Conservation (phyloP, 2,113 vertebrate genomes). For the Sisor rabdophorus region DNA sequence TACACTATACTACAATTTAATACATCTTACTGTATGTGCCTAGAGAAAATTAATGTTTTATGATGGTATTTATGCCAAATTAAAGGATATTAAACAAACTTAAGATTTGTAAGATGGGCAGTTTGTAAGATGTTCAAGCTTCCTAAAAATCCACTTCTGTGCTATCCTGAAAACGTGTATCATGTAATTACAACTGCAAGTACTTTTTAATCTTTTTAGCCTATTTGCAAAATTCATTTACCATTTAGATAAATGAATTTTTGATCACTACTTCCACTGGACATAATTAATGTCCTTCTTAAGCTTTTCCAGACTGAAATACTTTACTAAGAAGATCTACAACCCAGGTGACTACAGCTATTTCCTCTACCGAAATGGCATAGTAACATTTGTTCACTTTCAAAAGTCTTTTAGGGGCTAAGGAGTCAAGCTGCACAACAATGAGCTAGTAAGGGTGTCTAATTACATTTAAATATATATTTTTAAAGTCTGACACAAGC, state of each 20-base stretch:
- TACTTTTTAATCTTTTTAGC: not conserved
- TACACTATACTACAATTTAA: no score
- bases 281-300: slow-evolving; percentile 52
- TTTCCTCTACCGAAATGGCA: slow-evolving; percentile 46
- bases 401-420: slow-evolving; percentile 63
- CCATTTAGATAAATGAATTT: not conserved
- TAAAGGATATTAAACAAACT: no score
- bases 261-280: slow-evolving; percentile 18
- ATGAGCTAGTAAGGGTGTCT: slow-evolving; percentile 62
- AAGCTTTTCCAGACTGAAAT: slow-evolving; percentile 48
- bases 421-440: slow-evolving; percentile 52
- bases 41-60: no score
- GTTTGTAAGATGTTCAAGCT: not conserved
- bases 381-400: slow-evolving; percentile 58
- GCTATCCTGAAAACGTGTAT: not conserved
- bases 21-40: no score
- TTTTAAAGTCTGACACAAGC: slow-evolving; percentile 62
- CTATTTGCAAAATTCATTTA: not conserved
- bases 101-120: no score
- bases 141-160: not conserved
- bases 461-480: slow-evolving; percentile 66
- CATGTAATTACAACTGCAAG: not conserved
- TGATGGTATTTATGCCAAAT: no score
- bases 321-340: slow-evolving; percentile 29
- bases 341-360: slow-evolving; percentile 41